Evolutionary conservation across 1,140 invertebrate genomes (phyloP).

Genomic region (Aphelinus atriplicis): DNA sequence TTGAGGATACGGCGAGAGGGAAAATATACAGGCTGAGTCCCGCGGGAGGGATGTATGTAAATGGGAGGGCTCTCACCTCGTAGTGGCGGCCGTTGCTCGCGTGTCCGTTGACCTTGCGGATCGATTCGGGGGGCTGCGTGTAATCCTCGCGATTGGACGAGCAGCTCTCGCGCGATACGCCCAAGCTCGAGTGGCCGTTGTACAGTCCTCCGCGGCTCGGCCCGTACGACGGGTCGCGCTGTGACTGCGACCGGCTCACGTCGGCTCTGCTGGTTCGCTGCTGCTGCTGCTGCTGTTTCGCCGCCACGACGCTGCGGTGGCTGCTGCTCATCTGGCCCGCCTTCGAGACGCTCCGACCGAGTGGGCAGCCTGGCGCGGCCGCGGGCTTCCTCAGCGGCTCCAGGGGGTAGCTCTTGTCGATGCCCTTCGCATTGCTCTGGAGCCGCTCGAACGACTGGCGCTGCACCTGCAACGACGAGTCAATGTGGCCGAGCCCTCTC

Average conservation of each 20-base stretch:
- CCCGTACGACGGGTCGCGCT: background rate
- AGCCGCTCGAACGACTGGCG: slow-evolving; percentile 77
- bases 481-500: background rate
- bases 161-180: slow-evolving; percentile 4
- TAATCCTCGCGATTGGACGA: slow-evolving; percentile 8
- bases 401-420: slow-evolving; percentile 83
- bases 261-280: background rate
- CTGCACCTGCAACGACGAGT: background rate
- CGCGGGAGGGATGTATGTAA: too few species aligned
- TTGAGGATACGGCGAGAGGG: too few species aligned
- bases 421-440: slow-evolving; percentile 73
- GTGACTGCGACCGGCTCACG: background rate
- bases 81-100: slow-evolving; percentile 5
- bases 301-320: too few species aligned
- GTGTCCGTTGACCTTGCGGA: slow-evolving; percentile 15
- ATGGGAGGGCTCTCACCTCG: slow-evolving; percentile 1
- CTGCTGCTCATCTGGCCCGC: background rate
- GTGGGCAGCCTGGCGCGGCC: too few species aligned
- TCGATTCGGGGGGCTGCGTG: background rate
- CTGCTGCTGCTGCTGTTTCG: background rate
- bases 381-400: slow-evolving; percentile 68
- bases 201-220: background rate
- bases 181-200: background rate
- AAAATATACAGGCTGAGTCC: too few species aligned
- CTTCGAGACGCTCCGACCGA: too few species aligned